Evolutionary conservation across 2,797 vertebrate species (phyloP), one percentile per base, ranked within the genome.

Genomic region (Knipowitschia caucasica): DNA sequence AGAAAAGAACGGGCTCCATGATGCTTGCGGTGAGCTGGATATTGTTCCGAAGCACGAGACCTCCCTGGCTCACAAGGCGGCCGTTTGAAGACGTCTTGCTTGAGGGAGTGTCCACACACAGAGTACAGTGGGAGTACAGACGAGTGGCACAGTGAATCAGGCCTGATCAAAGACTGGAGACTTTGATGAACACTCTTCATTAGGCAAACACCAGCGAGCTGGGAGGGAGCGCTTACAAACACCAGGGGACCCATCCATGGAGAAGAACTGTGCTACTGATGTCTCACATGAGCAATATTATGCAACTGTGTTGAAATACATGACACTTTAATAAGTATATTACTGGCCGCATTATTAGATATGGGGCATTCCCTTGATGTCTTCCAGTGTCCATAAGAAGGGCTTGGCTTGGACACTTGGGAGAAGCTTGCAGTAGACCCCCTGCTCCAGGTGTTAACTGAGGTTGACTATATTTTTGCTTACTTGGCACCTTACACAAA

Each of bases 131-230:
- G 65, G 75, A 83, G 72, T 18, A 24, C 51, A 69, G 66, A 67
- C 60, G 44, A 50, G 43, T 58, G 75, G 68, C 75, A 61, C 67
- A 43, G 67, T 72, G 75, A 77, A 66, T 83, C 73, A 77, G 64
- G 67, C 72, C 45, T 76, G 84, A 86, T 90, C 87, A 88, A 89
- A 90, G 83, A 50, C 59, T 74, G n/a, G 35, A 72, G 85, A 88
- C 85, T 86, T 89, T 90, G 88, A 90, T 86, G 74, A 89, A 90
- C 88, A 83, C 72, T 81, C 62, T 85, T 90, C 87, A 89, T 89
- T 87, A 90, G 81, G 67, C 63, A 75, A 78, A 81, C 62, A 54
- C 69, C 45, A 71, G 67, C 69, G 75, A 65, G 63, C 81, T 74
- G 56, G 62, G 43, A 67, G 62, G 68, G 64, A 50, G 52, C 64